phyloP scores from a whole-genome alignment of 2,888 invertebrate genomes.

The Chrysomela aeneicollis region DNA sequence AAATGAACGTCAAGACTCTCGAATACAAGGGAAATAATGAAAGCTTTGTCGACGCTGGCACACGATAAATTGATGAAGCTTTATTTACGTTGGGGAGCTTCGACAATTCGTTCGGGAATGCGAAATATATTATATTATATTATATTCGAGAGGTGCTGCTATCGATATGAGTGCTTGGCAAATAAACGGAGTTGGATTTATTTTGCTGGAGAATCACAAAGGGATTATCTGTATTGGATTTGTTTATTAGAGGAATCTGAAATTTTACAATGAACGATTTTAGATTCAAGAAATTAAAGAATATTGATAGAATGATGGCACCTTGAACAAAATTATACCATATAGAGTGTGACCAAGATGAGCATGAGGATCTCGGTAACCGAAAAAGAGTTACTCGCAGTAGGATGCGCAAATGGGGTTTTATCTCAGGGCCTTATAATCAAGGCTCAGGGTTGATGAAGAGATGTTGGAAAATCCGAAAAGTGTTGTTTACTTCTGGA shows the following conservation, averaged over 20 bases:
- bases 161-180: background rate
- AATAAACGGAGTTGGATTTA: background rate
- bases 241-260: background rate
- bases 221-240: background rate
- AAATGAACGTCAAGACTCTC: conserved; percentile 43
- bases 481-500: too few relatives aligned
- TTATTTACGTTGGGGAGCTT: conserved; percentile 22
- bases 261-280: too few relatives aligned
- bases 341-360: too few relatives aligned
- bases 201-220: background rate
- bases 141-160: background rate
- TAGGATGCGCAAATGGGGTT: too few relatives aligned
- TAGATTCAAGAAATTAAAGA: too few relatives aligned
- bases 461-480: too few relatives aligned
- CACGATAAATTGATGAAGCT: conserved; percentile 49
- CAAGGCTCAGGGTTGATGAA: too few relatives aligned
- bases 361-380: too few relatives aligned
- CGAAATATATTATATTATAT: background rate
- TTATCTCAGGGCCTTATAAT: too few relatives aligned
- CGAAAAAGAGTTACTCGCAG: too few relatives aligned
- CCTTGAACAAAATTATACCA: too few relatives aligned
- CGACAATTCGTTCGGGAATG: conserved; percentile 3
- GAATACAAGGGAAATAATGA: conserved; percentile 20
- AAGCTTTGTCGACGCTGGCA: conserved; percentile 45
- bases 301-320: too few relatives aligned